Evolutionary conservation across 2,888 invertebrate species (phyloP).

Genomic region (Dinocampus coccinellae): DNA sequence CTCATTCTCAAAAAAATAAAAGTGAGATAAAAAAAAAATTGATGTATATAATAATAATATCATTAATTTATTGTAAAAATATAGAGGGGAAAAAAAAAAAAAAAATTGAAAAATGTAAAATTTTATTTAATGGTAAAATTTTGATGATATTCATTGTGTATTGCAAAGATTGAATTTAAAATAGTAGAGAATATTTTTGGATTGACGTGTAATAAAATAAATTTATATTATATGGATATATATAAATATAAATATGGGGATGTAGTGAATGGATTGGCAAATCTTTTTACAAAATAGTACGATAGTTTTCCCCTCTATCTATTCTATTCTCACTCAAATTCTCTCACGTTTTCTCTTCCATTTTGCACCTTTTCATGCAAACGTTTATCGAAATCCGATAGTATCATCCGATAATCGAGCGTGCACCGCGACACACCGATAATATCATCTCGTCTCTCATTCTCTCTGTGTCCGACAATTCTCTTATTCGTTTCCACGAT

Average conservation of each 20-base stretch:
- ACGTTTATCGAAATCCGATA: conserved; percentile 40
- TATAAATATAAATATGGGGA: background rate
- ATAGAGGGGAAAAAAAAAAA: background rate
- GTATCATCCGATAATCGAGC: conserved; percentile 8
- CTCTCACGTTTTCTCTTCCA: conserved; percentile 17
- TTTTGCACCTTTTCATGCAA: conserved; percentile 33
- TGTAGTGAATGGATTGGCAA: background rate
- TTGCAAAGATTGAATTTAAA: conserved; percentile 31
- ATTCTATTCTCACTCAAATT: background rate
- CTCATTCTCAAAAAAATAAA: background rate
- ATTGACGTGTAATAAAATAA: conserved; percentile 27
- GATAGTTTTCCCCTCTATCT: background rate
- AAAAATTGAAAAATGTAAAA: background rate
- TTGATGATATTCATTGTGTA: background rate
- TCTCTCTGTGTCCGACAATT: conserved; percentile 6
- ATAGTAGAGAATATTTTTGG: conserved; percentile 24
- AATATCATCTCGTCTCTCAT: background rate
- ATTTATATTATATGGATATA: conserved; percentile 20
- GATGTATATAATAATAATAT: no score
- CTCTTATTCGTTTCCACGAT: background rate
- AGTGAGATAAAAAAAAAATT: no score
- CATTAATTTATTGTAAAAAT: no score
- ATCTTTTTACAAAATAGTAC: background rate
- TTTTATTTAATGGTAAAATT: conserved; percentile 18
- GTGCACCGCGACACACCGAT: background rate